Conservation (phyloP, 2,888 invertebrate genomes). For the Mesorhabditis belari region DNA sequence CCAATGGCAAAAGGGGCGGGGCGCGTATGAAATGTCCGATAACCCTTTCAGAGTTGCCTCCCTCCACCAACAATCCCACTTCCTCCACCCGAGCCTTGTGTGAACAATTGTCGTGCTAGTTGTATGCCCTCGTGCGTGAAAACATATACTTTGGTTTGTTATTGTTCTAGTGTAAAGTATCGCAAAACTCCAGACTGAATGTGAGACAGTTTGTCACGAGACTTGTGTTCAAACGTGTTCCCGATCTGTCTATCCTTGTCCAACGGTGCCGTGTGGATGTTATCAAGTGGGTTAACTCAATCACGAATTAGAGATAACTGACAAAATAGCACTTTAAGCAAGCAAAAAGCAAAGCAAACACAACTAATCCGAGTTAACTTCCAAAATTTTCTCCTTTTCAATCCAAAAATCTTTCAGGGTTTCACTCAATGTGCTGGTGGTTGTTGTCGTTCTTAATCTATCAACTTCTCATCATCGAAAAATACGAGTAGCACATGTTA, state of each 20-base stretch:
- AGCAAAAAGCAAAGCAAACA: too few species aligned
- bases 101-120: neutral
- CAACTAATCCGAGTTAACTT: too few species aligned
- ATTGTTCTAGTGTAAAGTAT: neutral
- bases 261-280: neutral
- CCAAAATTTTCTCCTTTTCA: too few species aligned
- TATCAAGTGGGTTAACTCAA: neutral
- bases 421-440: neutral
- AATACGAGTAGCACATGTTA: too few species aligned
- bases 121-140: neutral
- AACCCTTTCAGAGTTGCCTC: too few species aligned
- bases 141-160: neutral
- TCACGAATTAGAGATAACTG: neutral
- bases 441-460: too few species aligned
- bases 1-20: neutral
- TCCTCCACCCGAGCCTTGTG: neutral
- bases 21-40: too few species aligned
- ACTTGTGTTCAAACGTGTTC: neutral
- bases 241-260: neutral
- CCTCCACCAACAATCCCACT: neutral
- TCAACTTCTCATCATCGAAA: too few species aligned
- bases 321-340: too few species aligned
- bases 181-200: neutral
- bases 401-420: too few species aligned
- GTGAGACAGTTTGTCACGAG: neutral